phyloP scores from a whole-genome alignment of 1,140 invertebrate species.

The Holotrichia oblita region DNA sequence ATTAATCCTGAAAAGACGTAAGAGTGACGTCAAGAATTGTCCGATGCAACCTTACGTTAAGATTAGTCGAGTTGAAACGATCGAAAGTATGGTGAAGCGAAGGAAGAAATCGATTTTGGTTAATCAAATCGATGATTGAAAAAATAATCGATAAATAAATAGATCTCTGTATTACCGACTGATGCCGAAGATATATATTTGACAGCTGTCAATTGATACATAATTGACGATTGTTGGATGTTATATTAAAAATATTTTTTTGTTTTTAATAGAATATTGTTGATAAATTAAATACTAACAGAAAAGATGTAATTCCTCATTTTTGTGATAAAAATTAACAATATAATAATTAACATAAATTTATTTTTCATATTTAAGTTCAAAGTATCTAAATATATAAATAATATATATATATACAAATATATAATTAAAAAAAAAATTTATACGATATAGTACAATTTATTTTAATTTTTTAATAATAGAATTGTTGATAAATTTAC shows the following conservation, averaged over 20 bases:
- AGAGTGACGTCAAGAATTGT: background rate
- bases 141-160: background rate
- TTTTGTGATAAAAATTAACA: too few relatives aligned
- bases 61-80: background rate
- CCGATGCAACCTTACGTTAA: background rate
- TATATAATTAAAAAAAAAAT: too few relatives aligned
- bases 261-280: too few relatives aligned
- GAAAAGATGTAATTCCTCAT: too few relatives aligned
- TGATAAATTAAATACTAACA: too few relatives aligned
- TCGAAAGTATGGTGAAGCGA: constrained; percentile 30
- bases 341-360: too few relatives aligned
- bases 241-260: too few relatives aligned
- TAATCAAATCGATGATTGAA: background rate
- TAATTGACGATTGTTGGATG: too few relatives aligned
- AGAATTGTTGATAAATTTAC: background rate
- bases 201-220: background rate
- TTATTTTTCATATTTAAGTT: too few relatives aligned
- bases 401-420: too few relatives aligned
- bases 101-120: background rate
- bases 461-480: background rate
- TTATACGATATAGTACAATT: background rate
- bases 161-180: constrained; percentile 26
- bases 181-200: background rate
- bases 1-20: background rate
- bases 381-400: too few relatives aligned